Percentiles rank a stretch among this genome's conserved stretches.
Conservation (phyloP, 2,888 invertebrate genomes). For the Gisinianus flammeolus region DNA sequence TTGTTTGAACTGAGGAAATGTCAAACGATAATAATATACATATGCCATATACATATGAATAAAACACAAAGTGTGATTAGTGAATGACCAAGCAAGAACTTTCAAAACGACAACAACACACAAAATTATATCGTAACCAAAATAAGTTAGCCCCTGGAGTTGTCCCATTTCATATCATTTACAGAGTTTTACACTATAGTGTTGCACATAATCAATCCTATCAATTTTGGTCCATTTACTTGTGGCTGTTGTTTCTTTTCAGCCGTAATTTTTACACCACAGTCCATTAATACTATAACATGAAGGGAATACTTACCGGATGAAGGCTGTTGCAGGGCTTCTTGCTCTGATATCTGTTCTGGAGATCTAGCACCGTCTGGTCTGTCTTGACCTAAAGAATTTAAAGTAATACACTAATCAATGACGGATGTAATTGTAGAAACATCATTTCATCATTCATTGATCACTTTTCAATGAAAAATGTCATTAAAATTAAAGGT, state of each 20-base stretch:
- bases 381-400: no score
- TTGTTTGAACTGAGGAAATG: background rate
- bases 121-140: background rate
- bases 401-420: no score
- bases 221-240: no score
- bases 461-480: no score
- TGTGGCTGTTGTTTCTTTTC: no score
- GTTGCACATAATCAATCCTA: no score
- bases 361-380: slow-evolving; percentile 58
- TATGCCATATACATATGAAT: background rate
- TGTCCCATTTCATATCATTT: background rate
- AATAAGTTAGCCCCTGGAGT: no score
- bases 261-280: background rate
- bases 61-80: background rate
- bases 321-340: slow-evolving; percentile 42
- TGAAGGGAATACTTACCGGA: slow-evolving; percentile 35
- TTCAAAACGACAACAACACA: background rate
- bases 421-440: no score
- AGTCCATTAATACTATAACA: background rate
- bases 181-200: background rate
- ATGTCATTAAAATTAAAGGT: no score
- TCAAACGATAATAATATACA: background rate
- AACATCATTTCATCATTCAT: no score
- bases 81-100: background rate
- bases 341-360: slow-evolving; percentile 57